Evolutionary conservation across 2,888 invertebrate genomes (phyloP).

Genomic region (Scaptodrosophila latifasciaeformis): DNA sequence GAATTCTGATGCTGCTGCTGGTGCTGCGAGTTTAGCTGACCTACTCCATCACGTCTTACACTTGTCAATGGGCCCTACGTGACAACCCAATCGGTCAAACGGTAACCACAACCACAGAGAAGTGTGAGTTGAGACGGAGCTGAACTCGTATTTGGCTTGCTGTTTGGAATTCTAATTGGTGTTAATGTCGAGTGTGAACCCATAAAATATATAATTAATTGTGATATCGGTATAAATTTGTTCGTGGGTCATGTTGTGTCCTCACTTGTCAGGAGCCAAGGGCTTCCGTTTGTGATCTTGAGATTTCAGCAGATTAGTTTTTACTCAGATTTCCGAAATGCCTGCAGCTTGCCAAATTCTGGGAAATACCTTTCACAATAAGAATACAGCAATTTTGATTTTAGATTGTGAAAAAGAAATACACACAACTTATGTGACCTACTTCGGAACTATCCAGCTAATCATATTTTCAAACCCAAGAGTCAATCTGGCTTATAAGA

Average conservation of each 20-base stretch:
- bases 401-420: too few species aligned
- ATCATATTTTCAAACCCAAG: too few species aligned
- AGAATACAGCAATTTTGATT: too few species aligned
- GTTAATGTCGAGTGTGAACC: constrained; percentile 43
- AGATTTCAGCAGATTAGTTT: too few species aligned
- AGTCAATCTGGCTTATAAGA: too few species aligned
- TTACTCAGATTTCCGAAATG: too few species aligned
- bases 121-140: neutral
- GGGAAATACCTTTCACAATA: too few species aligned
- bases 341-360: too few species aligned
- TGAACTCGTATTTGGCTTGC: too few species aligned
- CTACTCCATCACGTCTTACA: constrained; percentile 56
- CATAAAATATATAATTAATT: constrained; percentile 65
- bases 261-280: neutral
- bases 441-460: too few species aligned
- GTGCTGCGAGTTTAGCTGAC: constrained; percentile 43
- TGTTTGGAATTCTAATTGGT: constrained; percentile 55
- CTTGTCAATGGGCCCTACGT: constrained; percentile 38
- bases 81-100: constrained; percentile 16
- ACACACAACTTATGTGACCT: too few species aligned
- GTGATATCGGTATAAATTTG: constrained; percentile 10
- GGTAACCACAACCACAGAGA: constrained; percentile 7
- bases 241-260: neutral
- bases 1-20: too few species aligned
- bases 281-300: constrained; percentile 11